phyloP scores from a whole-genome alignment of 2,888 invertebrate species.

The Dorcus parallelipipedus region DNA sequence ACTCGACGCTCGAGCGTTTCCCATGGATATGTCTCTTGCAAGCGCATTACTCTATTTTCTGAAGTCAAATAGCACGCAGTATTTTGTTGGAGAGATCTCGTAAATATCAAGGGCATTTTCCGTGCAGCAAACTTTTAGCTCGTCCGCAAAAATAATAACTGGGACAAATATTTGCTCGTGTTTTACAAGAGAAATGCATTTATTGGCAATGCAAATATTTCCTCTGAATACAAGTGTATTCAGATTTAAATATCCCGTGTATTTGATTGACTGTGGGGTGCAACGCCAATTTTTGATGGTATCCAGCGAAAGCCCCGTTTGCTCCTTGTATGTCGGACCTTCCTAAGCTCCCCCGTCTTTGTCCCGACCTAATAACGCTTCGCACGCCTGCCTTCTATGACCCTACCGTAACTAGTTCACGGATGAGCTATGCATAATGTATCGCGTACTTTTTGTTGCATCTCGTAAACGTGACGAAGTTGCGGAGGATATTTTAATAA shows the following conservation, averaged over 20 bases:
- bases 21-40: slow-evolving; percentile 23
- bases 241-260: no score
- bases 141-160: no score
- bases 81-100: not conserved
- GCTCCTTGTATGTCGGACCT: not conserved
- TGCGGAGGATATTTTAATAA: slow-evolving; percentile 36
- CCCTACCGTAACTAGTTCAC: slow-evolving; percentile 32
- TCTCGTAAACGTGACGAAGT: slow-evolving; percentile 39
- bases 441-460: slow-evolving; percentile 32
- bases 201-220: no score
- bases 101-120: not conserved
- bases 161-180: no score
- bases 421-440: slow-evolving; percentile 42
- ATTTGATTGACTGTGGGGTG: no score
- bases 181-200: no score
- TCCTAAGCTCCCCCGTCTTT: slow-evolving; percentile 10
- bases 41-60: not conserved
- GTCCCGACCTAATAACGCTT: slow-evolving; percentile 24
- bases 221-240: not conserved
- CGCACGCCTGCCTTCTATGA: slow-evolving; percentile 22
- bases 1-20: slow-evolving; percentile 26
- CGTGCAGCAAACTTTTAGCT: no score
- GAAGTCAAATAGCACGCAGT: no score
- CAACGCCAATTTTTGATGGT: no score
- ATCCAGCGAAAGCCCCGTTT: not conserved